Evolutionary conservation across 37 sponge, comb jelly and placozoan genomes (phyloP).

Genomic region (Agelas oroides): DNA sequence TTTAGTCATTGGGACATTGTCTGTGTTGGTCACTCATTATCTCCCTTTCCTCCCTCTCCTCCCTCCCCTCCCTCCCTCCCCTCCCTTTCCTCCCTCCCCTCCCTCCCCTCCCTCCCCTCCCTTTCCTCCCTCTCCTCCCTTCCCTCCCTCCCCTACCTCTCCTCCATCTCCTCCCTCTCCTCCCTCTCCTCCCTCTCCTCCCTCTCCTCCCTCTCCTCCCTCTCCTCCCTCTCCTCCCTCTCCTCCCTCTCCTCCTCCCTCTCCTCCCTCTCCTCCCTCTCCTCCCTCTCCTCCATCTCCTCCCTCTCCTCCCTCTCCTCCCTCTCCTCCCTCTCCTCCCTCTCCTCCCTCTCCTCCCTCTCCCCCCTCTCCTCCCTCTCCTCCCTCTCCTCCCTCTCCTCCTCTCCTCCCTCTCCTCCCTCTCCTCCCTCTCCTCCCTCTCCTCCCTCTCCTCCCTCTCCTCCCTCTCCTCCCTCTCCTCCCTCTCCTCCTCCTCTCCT

Average conservation of each 20-base stretch:
- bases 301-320: slow-evolving; percentile 11
- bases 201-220: neutral
- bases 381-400: neutral
- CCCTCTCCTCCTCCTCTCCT: neutral
- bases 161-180: neutral
- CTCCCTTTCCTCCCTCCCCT: too few relatives aligned
- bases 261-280: slow-evolving; percentile 1
- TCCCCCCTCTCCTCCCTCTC: neutral
- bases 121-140: slow-evolving; percentile 4
- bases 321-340: neutral
- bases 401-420: neutral
- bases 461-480: neutral
- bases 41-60: too few relatives aligned
- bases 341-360: neutral
- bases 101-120: too few relatives aligned
- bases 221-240: slow-evolving; percentile 7
- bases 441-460: neutral
- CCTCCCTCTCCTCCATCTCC: too few relatives aligned
- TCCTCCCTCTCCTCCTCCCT: neutral
- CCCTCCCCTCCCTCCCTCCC: too few relatives aligned
- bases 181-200: slow-evolving; percentile 1
- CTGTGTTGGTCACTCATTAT: too few relatives aligned
- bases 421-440: neutral
- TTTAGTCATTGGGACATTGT: too few relatives aligned
- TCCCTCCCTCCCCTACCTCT: neutral